Evolutionary conservation across 2,113 vertebrate genomes (phyloP).

Genomic region (Pipra filicauda): DNA sequence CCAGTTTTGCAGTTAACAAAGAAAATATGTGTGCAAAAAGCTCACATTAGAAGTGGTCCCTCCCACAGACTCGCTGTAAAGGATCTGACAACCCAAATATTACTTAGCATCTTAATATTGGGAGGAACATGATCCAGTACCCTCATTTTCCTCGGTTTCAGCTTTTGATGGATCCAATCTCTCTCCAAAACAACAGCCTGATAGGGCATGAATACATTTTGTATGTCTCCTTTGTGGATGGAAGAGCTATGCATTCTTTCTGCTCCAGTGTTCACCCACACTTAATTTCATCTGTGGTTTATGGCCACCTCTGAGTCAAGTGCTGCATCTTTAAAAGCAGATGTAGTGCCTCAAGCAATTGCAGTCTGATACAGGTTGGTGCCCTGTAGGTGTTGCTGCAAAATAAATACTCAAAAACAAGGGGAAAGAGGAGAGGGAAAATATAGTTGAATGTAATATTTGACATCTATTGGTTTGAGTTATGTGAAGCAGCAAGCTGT

Average conservation of each 20-base stretch:
- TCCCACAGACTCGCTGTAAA: neutral
- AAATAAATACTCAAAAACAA: neutral
- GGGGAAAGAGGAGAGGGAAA: neutral
- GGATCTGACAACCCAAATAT: neutral
- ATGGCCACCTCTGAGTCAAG: neutral
- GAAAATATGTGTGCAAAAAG: neutral
- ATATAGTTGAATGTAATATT: neutral
- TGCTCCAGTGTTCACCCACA: neutral
- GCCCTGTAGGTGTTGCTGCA: neutral
- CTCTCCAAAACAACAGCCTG: neutral
- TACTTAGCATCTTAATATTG: neutral
- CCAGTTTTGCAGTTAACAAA: neutral
- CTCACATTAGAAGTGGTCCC: neutral
- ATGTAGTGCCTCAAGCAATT: neutral
- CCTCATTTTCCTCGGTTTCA: neutral
- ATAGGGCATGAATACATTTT: neutral
- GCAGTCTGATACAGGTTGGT: neutral
- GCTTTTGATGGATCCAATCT: neutral
- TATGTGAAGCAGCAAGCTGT: neutral
- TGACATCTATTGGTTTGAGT: neutral
- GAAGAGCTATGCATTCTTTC: neutral
- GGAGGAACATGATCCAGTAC: neutral
- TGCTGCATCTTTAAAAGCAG: neutral
- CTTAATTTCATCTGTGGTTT: neutral
- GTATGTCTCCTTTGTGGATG: neutral